Evolutionary conservation across 2,113 vertebrate species (phyloP).

Genomic region (Rhineura floridana): DNA sequence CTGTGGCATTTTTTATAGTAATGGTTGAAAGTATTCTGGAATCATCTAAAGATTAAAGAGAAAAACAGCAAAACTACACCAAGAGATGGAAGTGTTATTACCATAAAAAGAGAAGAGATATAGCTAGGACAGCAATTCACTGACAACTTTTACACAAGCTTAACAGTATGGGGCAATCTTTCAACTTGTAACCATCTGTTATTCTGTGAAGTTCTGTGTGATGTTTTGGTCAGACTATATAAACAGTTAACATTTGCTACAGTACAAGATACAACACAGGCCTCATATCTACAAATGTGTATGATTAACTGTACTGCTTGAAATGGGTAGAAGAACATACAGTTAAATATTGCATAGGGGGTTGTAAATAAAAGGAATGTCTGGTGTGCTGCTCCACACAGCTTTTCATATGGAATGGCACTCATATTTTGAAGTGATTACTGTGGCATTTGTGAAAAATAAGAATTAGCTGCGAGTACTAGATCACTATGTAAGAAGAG

Average conservation of each 20-base stretch:
- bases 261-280: neutral
- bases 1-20: neutral
- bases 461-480: neutral
- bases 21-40: constrained; percentile 6
- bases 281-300: neutral
- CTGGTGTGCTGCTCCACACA: neutral
- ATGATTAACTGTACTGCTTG: neutral
- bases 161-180: neutral
- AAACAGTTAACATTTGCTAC: constrained; percentile 17
- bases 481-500: neutral
- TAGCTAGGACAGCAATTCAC: neutral
- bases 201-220: constrained; percentile 24
- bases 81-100: neutral
- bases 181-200: neutral
- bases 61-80: neutral
- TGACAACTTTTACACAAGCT: neutral
- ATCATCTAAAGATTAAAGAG: neutral
- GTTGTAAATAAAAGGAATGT: neutral
- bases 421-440: neutral
- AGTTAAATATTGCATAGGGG: neutral
- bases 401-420: neutral
- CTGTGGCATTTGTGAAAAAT: neutral
- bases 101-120: neutral
- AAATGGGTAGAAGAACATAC: neutral
- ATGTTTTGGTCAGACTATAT: neutral